Evolutionary conservation across 2,888 invertebrate genomes (phyloP), one percentile per base, ranked within the genome.

Genomic region (Lasioglossum oenotherae): DNA sequence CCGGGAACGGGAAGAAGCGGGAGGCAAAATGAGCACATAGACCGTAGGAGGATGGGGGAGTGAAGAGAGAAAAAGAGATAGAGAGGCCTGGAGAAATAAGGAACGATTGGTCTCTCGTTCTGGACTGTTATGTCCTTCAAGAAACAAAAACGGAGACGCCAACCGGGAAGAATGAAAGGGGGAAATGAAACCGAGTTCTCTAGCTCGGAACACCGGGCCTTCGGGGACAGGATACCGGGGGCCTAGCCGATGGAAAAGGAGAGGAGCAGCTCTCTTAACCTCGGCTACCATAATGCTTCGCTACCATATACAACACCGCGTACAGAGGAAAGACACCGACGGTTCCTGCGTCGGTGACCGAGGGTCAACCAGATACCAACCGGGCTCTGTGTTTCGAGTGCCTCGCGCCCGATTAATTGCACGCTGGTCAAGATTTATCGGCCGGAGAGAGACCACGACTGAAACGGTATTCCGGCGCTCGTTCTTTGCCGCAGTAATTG

Each of bases 331-430:
- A 91, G 90, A 92, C 87, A 87, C 85, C 88, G 82, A 82, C 74
- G 90, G 89, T 89, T 90, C 87, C 85, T 88, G 85, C 82, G 84
- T 75, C 86, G 87, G 88, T 92, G 93, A 92, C 92, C 93, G 85
- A 91, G 91, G 93, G 94, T 93, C 93, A 93, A 91, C 92, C 91
- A 91, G 91, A 93, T 93, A 93, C 93, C 92, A 89, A 84, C 80
- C 86, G 82, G 87, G 83, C 83, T 81, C 88, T 91, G 90, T 92
- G 90, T 91, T 91, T 89, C 89, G 89, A 90, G 88, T 91, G 89
- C 90, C 92, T 93, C 88, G 91, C 91, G 88, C 92, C 92, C 93
- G 93, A 93, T 94, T 94, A 93, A 94, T 94, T 94, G 92, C 93
- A 88, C 88, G 87, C 91, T 82, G 88, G 80, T 80, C 85, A 89